Percentiles rank a stretch among this genome's conserved stretches.
phyloP scores from a whole-genome alignment of 1,140 invertebrate species.

The Pachypeltis micranthus region DNA sequence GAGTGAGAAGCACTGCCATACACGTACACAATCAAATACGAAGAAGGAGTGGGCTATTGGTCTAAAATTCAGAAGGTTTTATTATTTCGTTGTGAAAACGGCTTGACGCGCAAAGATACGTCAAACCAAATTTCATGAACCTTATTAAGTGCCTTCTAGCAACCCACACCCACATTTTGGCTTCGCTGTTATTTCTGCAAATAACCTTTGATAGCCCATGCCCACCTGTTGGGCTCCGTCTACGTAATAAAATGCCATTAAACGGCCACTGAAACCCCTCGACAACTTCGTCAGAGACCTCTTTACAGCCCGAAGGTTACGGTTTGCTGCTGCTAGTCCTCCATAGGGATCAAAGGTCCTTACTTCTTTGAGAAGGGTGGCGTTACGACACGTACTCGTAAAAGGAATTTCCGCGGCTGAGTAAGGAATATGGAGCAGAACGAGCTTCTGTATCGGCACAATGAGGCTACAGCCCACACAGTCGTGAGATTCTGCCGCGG shows the following conservation, averaged over 20 bases:
- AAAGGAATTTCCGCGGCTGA: neutral
- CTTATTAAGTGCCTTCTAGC: too few relatives aligned
- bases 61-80: too few relatives aligned
- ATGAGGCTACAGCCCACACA: neutral
- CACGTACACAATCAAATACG: too few relatives aligned
- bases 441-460: neutral
- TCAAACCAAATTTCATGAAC: too few relatives aligned
- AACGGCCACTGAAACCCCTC: neutral
- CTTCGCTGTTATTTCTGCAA: too few relatives aligned
- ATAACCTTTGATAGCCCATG: too few relatives aligned
- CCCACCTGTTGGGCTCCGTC: too few relatives aligned
- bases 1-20: too few relatives aligned
- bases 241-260: neutral
- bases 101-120: too few relatives aligned
- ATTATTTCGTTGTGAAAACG: too few relatives aligned
- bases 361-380: neutral
- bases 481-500: neutral
- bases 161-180: too few relatives aligned
- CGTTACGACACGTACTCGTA: neutral
- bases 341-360: neutral
- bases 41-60: too few relatives aligned
- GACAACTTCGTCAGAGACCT: neutral
- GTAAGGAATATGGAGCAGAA: neutral
- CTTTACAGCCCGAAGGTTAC: neutral
- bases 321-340: neutral